phyloP scores from a whole-genome alignment of 2,113 vertebrate species.

The Tetraodon nigroviridis region DNA sequence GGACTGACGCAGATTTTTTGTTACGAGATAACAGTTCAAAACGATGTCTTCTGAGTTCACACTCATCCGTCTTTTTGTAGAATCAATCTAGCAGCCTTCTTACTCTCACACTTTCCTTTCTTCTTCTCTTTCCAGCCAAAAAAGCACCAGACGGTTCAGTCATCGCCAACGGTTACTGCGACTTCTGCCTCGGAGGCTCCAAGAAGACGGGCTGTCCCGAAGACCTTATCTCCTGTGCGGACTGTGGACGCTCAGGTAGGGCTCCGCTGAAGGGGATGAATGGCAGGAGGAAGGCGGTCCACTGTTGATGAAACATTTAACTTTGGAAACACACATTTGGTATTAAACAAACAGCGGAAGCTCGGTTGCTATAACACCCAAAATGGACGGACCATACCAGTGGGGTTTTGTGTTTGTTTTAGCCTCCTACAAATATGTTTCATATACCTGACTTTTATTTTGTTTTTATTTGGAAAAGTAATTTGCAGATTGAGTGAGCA shows the following conservation, averaged over 20 bases:
- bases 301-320: constrained; percentile 47
- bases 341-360: constrained; percentile 8
- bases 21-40: constrained; percentile 35
- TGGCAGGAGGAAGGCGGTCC: constrained; percentile 58
- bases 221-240: constrained; percentile 93
- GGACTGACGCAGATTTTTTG: constrained; percentile 13
- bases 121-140: constrained; percentile 75
- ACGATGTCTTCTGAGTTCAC: constrained; percentile 33
- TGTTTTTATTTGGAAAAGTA: not conserved
- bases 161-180: constrained; percentile 92
- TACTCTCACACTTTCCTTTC: constrained; percentile 6
- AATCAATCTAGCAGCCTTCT: not conserved
- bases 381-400: constrained; percentile 61
- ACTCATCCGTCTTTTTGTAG: constrained; percentile 14
- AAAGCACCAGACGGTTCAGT: constrained; percentile 90
- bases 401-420: constrained; percentile 38
- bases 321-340: constrained; percentile 20
- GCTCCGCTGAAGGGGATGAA: constrained; percentile 54
- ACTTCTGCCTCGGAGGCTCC: constrained; percentile 92
- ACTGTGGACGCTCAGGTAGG: constrained; percentile 92
- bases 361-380: constrained; percentile 16
- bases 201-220: constrained; percentile 93
- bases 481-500: too few species aligned
- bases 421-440: constrained; percentile 41
- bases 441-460: constrained; percentile 3